Base-by-base conservation (phyloP, 2,113 vertebrate genomes). In the Microcebus jonahi region DNA sequence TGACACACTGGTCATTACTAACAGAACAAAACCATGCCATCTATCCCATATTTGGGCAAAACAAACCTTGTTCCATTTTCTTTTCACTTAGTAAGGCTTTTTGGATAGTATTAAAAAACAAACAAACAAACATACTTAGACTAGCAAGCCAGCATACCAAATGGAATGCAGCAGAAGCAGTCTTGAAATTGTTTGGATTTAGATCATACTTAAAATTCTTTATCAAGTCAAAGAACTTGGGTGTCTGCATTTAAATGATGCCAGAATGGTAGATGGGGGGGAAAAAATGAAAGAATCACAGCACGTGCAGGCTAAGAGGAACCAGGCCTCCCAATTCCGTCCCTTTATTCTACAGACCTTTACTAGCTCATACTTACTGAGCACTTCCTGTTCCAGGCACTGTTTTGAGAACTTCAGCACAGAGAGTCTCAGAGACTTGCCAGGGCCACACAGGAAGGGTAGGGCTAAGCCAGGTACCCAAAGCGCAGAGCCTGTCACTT, bases 231-330 rank as follows among this genome's bases (percentile, higher is more conserved):
- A 9, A 36, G 36, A 17, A 9, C 27, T 53, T 1, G 8, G 0
- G 2, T 36, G 23, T 63, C 59, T 57, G 68, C 7, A 36, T 31
- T 53, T 31, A 31, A 18, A 25, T 18, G 48, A 27, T 7, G 1
- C 2, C 17, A 17, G 5, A n/a, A 18, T 31, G 48, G 18, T 0
- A 65, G 86, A 13, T 0, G 6, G n/a, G 21, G n/a, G 59, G 4
- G 4, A 31, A 31, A 42, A 42, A 83, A 18, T 18, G 3, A 76
- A 36, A 6, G 36, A 3, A 0, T 18, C 25, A 12, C 1, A 0
- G 34, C 20, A 5, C 10, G 36, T 23, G 34, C 6, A 9, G 15
- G 59, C 23, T 9, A 12, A 55, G n/a, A 13, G 25, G 3, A 10
- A 6, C 11, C n/a, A 21, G 9, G 13, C 25, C 34, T 21, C 87